Conservation (phyloP, 2,797 vertebrate species). For the Darevskia mixta region DNA sequence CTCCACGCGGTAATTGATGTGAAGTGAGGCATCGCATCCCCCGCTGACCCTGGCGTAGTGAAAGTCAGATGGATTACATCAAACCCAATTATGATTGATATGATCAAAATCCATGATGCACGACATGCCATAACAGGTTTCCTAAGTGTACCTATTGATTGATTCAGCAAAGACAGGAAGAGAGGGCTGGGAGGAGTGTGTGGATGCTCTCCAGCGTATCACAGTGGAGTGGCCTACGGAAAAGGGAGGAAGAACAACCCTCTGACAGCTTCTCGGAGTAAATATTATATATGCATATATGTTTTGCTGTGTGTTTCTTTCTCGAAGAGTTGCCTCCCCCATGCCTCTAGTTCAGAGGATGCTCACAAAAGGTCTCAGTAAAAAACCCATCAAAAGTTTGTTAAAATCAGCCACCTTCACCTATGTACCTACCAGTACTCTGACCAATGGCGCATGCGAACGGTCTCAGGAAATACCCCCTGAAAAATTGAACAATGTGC, state of each 20-base stretch:
- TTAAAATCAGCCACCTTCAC: no score
- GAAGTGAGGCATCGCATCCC: slow-evolving; percentile 84
- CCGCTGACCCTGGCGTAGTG: slow-evolving; percentile 85
- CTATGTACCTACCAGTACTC: no score
- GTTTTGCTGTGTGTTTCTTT: slow-evolving; percentile 26
- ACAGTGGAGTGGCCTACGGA: slow-evolving; percentile 27
- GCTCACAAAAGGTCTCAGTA: no score
- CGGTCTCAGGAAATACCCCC: no score
- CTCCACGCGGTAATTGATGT: slow-evolving; percentile 95
- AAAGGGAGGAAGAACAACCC: slow-evolving; percentile 27
- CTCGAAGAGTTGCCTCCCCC: slow-evolving; percentile 20
- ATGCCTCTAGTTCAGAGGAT: background rate
- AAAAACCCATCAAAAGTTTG: no score
- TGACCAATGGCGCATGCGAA: no score
- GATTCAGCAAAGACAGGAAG: slow-evolving; percentile 58
- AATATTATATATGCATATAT: slow-evolving; percentile 16
- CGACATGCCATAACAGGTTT: slow-evolving; percentile 79
- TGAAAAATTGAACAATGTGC: no score
- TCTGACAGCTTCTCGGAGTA: slow-evolving; percentile 46
- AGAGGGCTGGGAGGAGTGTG: background rate
- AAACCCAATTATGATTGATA: slow-evolving; percentile 98
- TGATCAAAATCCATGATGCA: slow-evolving; percentile 91
- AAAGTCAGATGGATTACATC: slow-evolving; percentile 92
- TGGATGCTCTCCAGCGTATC: background rate
- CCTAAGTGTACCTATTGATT: slow-evolving; percentile 92